These are phyloP conservation scores for Mylabris phalerata DNA, from an alignment of 1,140 invertebrate species.

Conservation along the genomic window DNA sequence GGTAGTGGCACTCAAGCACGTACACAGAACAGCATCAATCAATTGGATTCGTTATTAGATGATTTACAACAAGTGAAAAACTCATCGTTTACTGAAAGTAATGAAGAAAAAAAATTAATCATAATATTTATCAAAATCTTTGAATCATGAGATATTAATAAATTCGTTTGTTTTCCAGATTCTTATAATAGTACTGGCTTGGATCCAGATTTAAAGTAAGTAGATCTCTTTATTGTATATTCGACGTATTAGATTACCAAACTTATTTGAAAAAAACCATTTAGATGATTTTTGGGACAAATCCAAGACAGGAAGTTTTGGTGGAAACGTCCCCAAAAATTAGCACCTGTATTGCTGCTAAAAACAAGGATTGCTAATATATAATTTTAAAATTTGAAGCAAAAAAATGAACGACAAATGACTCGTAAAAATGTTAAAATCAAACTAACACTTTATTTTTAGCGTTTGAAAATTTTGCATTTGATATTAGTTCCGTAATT, in stretches of 20 bases:
- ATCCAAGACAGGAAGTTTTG: too few relatives aligned
- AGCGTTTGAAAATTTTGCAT: too few relatives aligned
- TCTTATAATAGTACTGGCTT: constrained; percentile 33
- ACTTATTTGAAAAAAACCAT: background rate
- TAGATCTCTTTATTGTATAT: constrained; percentile 19
- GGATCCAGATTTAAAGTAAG: constrained; percentile 39
- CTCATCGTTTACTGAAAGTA: constrained; percentile 27
- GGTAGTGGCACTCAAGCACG: constrained; percentile 25
- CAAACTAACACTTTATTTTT: too few relatives aligned
- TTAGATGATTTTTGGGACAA: too few relatives aligned
- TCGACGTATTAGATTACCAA: background rate
- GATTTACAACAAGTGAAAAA: constrained; percentile 47
- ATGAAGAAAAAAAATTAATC: constrained; percentile 15
- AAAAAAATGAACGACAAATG: too few relatives aligned
- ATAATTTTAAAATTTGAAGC: too few relatives aligned
- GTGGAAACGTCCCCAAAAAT: too few relatives aligned
- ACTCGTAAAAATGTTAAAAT: too few relatives aligned
- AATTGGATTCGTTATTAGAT: constrained; percentile 47
- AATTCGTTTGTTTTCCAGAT: constrained; percentile 30
- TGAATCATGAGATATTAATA: constrained; percentile 21
- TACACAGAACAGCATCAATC: constrained; percentile 47
- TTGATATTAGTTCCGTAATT: too few relatives aligned
- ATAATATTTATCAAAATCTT: constrained; percentile 5
- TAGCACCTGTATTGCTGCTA: too few relatives aligned
- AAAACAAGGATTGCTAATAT: too few relatives aligned